A percentile compares a stretch with the other conserved stretches of the same genome.
These are phyloP conservation scores for Tenthredo livida DNA, from an alignment of 2,888 invertebrate species.

Conservation along the genomic window DNA sequence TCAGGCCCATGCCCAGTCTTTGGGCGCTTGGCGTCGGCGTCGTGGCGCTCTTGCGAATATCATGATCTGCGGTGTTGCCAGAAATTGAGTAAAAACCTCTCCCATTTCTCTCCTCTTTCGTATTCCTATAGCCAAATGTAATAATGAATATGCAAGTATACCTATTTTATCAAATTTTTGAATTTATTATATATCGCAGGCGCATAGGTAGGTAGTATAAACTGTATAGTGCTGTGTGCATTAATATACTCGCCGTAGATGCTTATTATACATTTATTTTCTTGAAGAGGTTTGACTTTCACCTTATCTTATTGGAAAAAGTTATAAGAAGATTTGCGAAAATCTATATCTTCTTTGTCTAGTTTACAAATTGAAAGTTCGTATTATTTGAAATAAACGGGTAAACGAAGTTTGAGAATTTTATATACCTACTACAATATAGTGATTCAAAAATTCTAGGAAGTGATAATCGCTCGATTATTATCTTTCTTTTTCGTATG, in stretches of 20 bases:
- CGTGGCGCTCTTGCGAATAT: constrained; percentile 21
- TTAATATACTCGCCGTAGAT: background rate
- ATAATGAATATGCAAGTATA: background rate
- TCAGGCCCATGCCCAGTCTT: constrained; percentile 94
- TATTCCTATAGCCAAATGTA: constrained; percentile 2
- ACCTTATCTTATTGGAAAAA: constrained; percentile 33
- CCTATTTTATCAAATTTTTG: background rate
- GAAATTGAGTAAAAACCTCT: constrained; percentile 56
- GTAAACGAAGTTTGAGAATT: constrained; percentile 2
- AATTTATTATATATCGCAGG: background rate
- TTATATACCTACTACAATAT: background rate
- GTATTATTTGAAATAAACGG: background rate
- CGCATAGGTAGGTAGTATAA: background rate
- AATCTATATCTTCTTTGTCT: constrained; percentile 17
- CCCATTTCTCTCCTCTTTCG: background rate
- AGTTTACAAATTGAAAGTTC: background rate
- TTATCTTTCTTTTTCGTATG: background rate
- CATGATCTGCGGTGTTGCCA: constrained; percentile 90
- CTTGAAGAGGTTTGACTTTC: constrained; percentile 2
- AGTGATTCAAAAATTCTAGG: background rate
- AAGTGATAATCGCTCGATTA: background rate
- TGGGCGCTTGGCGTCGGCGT: constrained; percentile 91
- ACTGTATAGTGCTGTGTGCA: background rate
- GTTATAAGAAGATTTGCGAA: constrained; percentile 27
- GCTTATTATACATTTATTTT: background rate